Conservation (phyloP, 2,888 invertebrate genomes). For the Baronia brevicornis region DNA sequence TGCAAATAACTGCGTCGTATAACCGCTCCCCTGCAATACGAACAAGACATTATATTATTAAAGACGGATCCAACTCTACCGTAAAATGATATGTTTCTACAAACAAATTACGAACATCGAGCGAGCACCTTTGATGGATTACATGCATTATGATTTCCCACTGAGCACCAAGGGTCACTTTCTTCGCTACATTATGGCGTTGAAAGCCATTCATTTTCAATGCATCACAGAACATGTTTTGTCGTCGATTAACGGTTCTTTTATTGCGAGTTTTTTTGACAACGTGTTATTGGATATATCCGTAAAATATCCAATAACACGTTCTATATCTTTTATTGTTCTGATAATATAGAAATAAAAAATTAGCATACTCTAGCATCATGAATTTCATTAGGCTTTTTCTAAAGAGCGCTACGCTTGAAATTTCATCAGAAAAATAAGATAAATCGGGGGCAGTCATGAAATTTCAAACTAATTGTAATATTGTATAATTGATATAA, state of each 20-base stretch:
- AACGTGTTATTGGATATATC: too few relatives aligned
- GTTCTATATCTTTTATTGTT: too few relatives aligned
- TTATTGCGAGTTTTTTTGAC: constrained; percentile 16
- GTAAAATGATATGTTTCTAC: constrained; percentile 45
- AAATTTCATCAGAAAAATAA: too few relatives aligned
- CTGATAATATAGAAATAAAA: too few relatives aligned
- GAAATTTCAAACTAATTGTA: too few relatives aligned
- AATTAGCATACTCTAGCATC: too few relatives aligned
- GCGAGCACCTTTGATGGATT: constrained; percentile 38
- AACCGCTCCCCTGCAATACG: constrained; percentile 2
- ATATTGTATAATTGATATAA: too few relatives aligned
- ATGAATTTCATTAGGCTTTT: too few relatives aligned
- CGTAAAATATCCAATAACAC: too few relatives aligned
- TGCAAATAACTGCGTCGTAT: neutral
- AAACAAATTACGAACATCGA: constrained; percentile 45
- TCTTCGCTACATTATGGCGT: constrained; percentile 24
- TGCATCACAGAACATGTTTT: constrained; percentile 25
- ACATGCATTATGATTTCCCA: constrained; percentile 29
- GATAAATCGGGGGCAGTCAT: too few relatives aligned
- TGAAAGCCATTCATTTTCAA: constrained; percentile 37
- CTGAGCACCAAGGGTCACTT: constrained; percentile 29
- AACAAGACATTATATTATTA: constrained; percentile 27
- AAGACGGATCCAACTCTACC: constrained; percentile 24
- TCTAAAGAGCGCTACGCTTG: too few relatives aligned
- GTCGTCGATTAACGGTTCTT: constrained; percentile 17